Evolutionary conservation across 2,113 vertebrate species (phyloP).

Genomic region (Rhinoptilus africanus): DNA sequence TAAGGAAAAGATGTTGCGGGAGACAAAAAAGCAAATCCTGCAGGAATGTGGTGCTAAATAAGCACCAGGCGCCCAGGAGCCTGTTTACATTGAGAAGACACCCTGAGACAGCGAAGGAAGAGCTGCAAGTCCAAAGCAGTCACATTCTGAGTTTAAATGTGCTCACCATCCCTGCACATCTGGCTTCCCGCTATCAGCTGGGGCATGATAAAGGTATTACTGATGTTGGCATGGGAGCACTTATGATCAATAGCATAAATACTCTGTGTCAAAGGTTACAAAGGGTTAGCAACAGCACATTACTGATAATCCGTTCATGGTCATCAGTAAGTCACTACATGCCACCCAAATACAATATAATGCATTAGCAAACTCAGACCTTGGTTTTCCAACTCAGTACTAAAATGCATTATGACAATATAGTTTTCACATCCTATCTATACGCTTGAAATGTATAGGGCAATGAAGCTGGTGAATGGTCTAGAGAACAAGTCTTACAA

Average conservation of each 20-base stretch:
- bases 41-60: neutral
- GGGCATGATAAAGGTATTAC: neutral
- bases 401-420: neutral
- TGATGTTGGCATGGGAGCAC: neutral
- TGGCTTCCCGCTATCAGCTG: neutral
- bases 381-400: neutral
- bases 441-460: neutral
- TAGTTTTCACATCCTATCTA: neutral
- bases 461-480: neutral
- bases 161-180: neutral
- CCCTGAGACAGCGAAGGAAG: neutral
- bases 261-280: neutral
- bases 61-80: neutral
- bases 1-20: neutral
- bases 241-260: neutral
- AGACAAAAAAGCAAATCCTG: neutral
- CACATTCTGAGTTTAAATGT: neutral
- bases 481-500: neutral
- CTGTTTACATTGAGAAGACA: neutral
- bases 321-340: neutral
- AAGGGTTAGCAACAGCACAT: neutral
- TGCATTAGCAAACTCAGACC: neutral
- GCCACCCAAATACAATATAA: rapidly evolving
- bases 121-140: neutral
- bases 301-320: neutral